Base-by-base conservation (phyloP, 2,888 invertebrate genomes). In the Toxonevra muliebris region DNA sequence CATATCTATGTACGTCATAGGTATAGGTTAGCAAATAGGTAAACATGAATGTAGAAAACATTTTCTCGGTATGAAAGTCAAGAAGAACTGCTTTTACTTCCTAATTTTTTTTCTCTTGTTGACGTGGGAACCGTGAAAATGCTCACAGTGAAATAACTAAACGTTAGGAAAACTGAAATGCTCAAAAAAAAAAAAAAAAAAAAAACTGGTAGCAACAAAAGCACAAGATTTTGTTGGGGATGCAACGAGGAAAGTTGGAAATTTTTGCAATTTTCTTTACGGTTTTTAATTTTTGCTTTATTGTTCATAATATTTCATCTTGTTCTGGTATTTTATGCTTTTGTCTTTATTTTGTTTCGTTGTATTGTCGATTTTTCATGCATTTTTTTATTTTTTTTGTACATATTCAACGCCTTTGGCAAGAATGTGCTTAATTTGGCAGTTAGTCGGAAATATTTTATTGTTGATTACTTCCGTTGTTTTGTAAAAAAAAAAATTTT, bases 241-340 rank as follows among this genome's bases (percentile, higher is more conserved):
- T 15, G 8, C n/a, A 17, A 17, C 13, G 17, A 20, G 11, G 17
- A 9, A 17, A 17, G 20, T 12, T 54, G 17, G 13, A 58, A 58
- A 30, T 30, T n/a, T n/a, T 12, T 43, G 43, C 50, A 53, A 52
- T 62, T 62, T 62, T 62, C 15, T 62, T 62, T 62, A 62, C 42
- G 53, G 15, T 41, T 53, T 53, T 62, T 61, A 61, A 61, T 61
- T 61, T 59, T 43, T 60, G 48, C 17, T 45, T 30, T 15, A 3
- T 4, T 62, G 12, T 43, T 55, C 7, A 15, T 55, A 5, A n/a
- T 30, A 2, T 10, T 11, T 11, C 20, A 19, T 15, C 43, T 55
- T 12, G 17, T 9, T n/a, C 30, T 4, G 17, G 42, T 20, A 9
- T 61, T 30, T 48, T 15, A 30, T 30, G 13, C 15, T 20, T 61